Conservation (phyloP, 2,888 invertebrate species). For the Gnatocerus cornutus region DNA sequence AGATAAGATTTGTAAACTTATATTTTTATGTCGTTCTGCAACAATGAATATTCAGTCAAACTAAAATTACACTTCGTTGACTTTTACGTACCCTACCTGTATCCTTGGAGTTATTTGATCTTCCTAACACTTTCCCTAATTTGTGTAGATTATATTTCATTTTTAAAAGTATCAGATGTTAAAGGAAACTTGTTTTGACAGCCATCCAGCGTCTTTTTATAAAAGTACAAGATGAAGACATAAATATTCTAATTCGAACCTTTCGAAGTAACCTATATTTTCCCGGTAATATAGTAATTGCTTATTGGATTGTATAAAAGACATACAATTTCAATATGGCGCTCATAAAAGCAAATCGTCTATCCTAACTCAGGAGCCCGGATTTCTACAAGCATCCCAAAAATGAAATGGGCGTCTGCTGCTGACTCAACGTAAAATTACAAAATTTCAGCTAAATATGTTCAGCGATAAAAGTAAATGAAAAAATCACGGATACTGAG, state of each 20-base stretch:
- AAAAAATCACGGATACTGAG: slow-evolving; percentile 21
- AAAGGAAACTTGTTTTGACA: background rate
- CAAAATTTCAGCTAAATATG: slow-evolving; percentile 35
- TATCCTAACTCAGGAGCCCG: slow-evolving; percentile 24
- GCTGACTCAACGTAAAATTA: slow-evolving; percentile 33
- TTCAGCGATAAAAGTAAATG: slow-evolving; percentile 27
- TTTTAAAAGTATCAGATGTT: slow-evolving; percentile 8
- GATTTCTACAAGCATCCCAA: slow-evolving; percentile 8
- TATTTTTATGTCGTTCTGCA: too few species aligned
- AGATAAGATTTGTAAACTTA: too few species aligned
- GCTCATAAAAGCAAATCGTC: slow-evolving; percentile 26
- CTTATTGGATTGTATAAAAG: slow-evolving; percentile 27
- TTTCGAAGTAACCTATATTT: slow-evolving; percentile 9
- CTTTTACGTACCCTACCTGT: background rate
- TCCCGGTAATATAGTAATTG: slow-evolving; percentile 26
- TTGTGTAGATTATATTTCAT: slow-evolving; percentile 5
- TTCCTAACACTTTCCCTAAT: slow-evolving; percentile 1
- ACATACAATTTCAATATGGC: slow-evolving; percentile 30
- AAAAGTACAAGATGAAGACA: background rate
- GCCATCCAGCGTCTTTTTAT: background rate
- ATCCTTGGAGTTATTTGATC: background rate
- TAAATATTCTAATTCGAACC: background rate
- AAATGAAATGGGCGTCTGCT: slow-evolving; percentile 19
- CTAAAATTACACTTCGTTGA: background rate
- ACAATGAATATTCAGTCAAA: too few species aligned